Base-by-base conservation (phyloP, 2,797 vertebrate genomes). In the Periparus ater region DNA sequence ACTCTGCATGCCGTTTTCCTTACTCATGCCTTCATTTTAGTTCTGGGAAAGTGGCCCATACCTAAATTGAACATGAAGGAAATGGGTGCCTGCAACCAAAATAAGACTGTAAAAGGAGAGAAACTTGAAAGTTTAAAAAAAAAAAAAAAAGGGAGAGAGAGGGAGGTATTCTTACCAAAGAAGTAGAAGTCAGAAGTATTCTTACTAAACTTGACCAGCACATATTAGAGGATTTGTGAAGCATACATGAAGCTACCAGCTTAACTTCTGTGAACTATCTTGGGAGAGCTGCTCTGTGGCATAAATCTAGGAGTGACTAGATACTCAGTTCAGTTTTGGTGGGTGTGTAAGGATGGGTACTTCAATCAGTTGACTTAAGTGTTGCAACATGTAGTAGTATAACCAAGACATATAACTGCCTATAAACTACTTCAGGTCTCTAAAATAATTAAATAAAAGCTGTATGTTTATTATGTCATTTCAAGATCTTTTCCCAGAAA, bases 1-100 rank as follows among this genome's bases (percentile, higher is more conserved):
- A 74, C 16, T 60, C 60, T 71, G 51, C 91, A 67, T 93, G 40
- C 67, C 81, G 36, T 77, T 84, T 91, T 65, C 48, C 63, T 96
- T 95, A 91, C 63, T 88, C 88, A 91, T 73, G 57, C 38, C 76
- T 84, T 82, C 77, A 58, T 91, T 97, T 91, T 81, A 47, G 48
- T 82, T 90, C 80, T 92, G 80, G 79, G 91, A 93, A 93, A 86
- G 79, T 65, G 71, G 55, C 83, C 83, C 42, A 12, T 86, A 32
- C 38, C 63, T 79, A 96, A 93, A 91, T 58, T 87, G 42, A 75
- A 81, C 79, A 38, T 60, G 66, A 91, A 91, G 83, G 55, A 91
- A 96, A 91, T 87, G 80, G 66, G 57, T 90, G 78, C 86, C 61
- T 93, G 58, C 25, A 61, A 91, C 34, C 65, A 90, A 93, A 95